phyloP scores from a whole-genome alignment of 2,113 vertebrate genomes.

The Campylorhamphus procurvoides region DNA sequence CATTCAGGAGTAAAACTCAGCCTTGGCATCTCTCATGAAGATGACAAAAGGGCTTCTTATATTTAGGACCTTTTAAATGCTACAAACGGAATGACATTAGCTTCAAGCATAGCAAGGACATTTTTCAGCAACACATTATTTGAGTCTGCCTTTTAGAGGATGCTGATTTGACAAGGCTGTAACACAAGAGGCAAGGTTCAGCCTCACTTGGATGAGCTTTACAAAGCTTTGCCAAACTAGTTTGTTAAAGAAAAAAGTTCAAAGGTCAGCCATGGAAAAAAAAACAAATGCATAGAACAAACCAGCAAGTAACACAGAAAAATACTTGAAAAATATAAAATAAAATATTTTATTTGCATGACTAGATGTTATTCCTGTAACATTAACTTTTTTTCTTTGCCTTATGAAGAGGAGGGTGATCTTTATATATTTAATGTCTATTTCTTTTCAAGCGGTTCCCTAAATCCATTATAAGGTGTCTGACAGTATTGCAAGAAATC shows the following conservation, averaged over 20 bases:
- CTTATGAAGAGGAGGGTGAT: neutral
- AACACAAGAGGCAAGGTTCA: neutral
- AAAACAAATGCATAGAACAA: neutral
- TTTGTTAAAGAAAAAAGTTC: neutral
- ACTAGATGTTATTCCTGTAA: neutral
- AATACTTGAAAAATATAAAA: neutral
- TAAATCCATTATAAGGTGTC: neutral
- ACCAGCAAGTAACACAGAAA: neutral
- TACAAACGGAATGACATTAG: neutral
- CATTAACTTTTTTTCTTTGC: neutral
- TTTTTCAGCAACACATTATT: neutral
- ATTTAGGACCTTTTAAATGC: neutral
- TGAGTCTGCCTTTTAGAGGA: neutral
- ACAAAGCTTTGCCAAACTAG: neutral
- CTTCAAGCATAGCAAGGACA: neutral
- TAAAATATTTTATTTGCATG: neutral
- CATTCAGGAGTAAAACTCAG: neutral
- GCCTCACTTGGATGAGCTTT: neutral
- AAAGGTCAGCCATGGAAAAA: neutral
- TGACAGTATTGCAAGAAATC: neutral
- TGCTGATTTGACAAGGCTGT: neutral
- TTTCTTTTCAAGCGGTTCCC: neutral
- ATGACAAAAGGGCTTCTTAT: neutral
- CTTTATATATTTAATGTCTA: neutral
- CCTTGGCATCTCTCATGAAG: neutral